Conservation (phyloP, 2,888 invertebrate species). For the Chaetogeoica ovagalla region DNA sequence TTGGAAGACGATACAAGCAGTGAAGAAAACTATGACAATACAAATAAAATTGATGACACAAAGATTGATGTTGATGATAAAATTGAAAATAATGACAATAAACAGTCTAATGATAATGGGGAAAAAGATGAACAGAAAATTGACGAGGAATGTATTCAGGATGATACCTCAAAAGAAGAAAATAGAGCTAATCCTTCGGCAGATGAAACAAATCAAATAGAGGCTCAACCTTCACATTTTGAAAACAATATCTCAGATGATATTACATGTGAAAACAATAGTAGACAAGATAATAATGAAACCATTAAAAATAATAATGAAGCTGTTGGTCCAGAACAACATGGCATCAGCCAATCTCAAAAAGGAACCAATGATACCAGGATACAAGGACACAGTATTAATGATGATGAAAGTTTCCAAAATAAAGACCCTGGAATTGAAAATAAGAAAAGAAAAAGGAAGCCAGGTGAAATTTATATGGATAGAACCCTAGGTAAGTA, state of each 20-base stretch:
- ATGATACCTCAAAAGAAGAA: conserved; percentile 58
- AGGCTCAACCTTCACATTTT: conserved; percentile 58
- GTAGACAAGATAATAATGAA: conserved; percentile 35
- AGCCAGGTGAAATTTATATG: conserved; percentile 75
- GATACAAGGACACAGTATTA: conserved; percentile 59
- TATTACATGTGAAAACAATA: conserved; percentile 57
- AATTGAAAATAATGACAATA: conserved; percentile 57
- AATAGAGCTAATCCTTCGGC: conserved; percentile 61
- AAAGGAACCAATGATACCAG: conserved; percentile 61
- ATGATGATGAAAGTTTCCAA: conserved; percentile 57
- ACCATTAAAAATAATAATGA: conserved; percentile 49
- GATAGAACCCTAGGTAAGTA: conserved; percentile 68
- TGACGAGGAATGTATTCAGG: conserved; percentile 61
- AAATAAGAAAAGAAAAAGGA: conserved; percentile 65
- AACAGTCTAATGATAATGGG: conserved; percentile 56
- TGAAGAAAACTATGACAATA: conserved; percentile 60
- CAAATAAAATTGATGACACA: conserved; percentile 58
- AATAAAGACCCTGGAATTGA: conserved; percentile 61
- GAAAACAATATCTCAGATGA: conserved; percentile 61
- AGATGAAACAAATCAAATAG: conserved; percentile 57
- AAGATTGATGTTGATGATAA: conserved; percentile 55
- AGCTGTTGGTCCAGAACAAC: conserved; percentile 60
- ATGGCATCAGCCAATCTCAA: conserved; percentile 75
- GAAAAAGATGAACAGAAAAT: conserved; percentile 55
- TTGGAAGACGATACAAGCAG: conserved; percentile 59